phyloP scores from a whole-genome alignment of 2,113 vertebrate species.

The Ceuthmochares aereus region DNA sequence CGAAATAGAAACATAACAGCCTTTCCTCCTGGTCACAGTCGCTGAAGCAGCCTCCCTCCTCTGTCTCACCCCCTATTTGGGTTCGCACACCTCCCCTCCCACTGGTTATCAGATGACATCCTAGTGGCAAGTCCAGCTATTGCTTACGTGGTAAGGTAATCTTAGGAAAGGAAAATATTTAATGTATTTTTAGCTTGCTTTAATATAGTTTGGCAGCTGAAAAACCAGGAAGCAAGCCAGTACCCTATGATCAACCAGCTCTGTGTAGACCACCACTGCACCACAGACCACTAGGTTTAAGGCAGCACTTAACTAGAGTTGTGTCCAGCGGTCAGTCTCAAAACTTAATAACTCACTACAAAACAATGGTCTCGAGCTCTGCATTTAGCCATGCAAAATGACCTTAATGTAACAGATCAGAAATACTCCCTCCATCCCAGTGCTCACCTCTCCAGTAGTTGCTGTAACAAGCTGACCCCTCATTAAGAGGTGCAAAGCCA shows the following conservation, averaged over 20 bases:
- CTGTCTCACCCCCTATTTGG: background rate
- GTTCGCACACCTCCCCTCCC: background rate
- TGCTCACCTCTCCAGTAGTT: background rate
- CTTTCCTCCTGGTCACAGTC: background rate
- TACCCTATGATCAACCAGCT: background rate
- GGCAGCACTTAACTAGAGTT: background rate
- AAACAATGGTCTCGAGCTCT: background rate
- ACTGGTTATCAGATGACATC: slow-evolving; percentile 63
- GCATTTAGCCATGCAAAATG: background rate
- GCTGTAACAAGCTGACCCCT: background rate
- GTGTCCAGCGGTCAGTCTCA: background rate
- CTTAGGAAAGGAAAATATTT: slow-evolving; percentile 77
- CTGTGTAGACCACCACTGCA: background rate
- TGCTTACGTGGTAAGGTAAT: slow-evolving; percentile 69
- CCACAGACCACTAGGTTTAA: background rate
- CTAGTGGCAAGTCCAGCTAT: slow-evolving; percentile 41
- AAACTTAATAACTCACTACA: background rate
- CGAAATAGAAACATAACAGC: slow-evolving; percentile 48
- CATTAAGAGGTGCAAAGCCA: background rate
- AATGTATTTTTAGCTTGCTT: slow-evolving; percentile 73
- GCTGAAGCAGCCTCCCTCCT: background rate
- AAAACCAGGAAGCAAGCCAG: slow-evolving; percentile 63
- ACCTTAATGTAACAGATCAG: background rate
- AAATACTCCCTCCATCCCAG: background rate
- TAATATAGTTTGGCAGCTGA: slow-evolving; percentile 72